phyloP scores from a whole-genome alignment of 2,113 vertebrate species.

The Microcebus lehilahytsara region DNA sequence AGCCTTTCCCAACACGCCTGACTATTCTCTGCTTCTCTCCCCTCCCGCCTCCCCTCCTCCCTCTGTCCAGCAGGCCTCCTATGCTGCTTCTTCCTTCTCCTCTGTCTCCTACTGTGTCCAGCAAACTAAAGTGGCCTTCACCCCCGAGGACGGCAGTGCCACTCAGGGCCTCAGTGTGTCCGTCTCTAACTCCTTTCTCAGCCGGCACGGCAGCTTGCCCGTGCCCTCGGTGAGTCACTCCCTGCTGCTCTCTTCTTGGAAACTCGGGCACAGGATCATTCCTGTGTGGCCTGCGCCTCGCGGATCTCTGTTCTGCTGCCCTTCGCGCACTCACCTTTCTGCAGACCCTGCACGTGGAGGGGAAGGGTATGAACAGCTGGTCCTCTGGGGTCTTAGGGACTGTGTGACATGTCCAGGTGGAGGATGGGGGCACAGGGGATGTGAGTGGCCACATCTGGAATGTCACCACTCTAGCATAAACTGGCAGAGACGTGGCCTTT shows the following conservation, averaged over 20 bases:
- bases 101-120: constrained; percentile 96
- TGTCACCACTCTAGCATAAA: accelerated
- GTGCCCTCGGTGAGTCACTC: constrained; percentile 96
- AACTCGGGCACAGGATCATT: not conserved
- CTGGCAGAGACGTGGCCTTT: not conserved
- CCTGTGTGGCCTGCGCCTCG: not conserved
- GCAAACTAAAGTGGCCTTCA: constrained; percentile 92
- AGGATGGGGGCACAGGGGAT: accelerated
- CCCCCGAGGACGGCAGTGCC: constrained; percentile 92
- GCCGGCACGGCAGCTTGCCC: constrained; percentile 94
- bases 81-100: constrained; percentile 94
- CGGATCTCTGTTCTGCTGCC: not conserved
- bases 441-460: accelerated
- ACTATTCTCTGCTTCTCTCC: constrained; percentile 78
- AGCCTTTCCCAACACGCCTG: constrained; percentile 26
- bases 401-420: not conserved
- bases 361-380: not conserved
- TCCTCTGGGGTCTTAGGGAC: not conserved
- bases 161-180: constrained; percentile 96
- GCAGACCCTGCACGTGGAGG: not conserved
- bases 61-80: constrained; percentile 91
- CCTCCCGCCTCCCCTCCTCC: constrained; percentile 70
- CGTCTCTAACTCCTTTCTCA: constrained; percentile 99
- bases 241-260: not conserved
- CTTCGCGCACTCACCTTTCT: accelerated